These are phyloP conservation scores for Ataeniobius toweri DNA, from an alignment of 2,797 vertebrate genomes.

Conservation along the genomic window DNA sequence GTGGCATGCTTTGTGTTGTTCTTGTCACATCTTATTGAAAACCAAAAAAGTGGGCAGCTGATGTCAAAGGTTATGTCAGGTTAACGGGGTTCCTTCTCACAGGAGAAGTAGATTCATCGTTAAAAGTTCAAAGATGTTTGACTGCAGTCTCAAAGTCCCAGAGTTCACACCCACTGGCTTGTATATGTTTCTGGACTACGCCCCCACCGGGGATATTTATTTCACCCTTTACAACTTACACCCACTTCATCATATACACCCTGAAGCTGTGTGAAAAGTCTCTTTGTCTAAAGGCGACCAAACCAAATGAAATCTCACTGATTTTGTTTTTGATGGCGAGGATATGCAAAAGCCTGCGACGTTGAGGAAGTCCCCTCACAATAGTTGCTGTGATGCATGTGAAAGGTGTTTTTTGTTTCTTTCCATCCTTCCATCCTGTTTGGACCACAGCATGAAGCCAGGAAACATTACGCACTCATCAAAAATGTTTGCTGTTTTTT, in stretches of 20 bases:
- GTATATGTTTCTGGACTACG: slow-evolving; percentile 6
- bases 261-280: slow-evolving; percentile 7
- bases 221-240: slow-evolving; percentile 6
- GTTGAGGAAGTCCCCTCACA: slow-evolving; percentile 26
- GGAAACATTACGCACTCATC: slow-evolving; percentile 44
- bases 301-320: slow-evolving; percentile 26
- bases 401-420: slow-evolving; percentile 46
- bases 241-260: slow-evolving; percentile 9
- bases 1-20: slow-evolving; percentile 51
- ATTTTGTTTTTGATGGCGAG: slow-evolving; percentile 43
- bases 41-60: background rate
- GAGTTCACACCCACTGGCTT: slow-evolving; percentile 13
- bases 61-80: background rate
- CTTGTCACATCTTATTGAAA: background rate
- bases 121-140: slow-evolving; percentile 14
- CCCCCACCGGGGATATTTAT: slow-evolving; percentile 7
- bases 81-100: slow-evolving; percentile 6
- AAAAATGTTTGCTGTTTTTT: slow-evolving; percentile 46
- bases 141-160: slow-evolving; percentile 15
- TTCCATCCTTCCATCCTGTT: slow-evolving; percentile 49
- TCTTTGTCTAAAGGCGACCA: background rate
- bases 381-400: slow-evolving; percentile 54
- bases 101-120: slow-evolving; percentile 1
- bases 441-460: slow-evolving; percentile 62
- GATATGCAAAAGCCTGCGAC: slow-evolving; percentile 31